phyloP scores from a whole-genome alignment of 2,113 vertebrate species.

The Rhombomys opimus region DNA sequence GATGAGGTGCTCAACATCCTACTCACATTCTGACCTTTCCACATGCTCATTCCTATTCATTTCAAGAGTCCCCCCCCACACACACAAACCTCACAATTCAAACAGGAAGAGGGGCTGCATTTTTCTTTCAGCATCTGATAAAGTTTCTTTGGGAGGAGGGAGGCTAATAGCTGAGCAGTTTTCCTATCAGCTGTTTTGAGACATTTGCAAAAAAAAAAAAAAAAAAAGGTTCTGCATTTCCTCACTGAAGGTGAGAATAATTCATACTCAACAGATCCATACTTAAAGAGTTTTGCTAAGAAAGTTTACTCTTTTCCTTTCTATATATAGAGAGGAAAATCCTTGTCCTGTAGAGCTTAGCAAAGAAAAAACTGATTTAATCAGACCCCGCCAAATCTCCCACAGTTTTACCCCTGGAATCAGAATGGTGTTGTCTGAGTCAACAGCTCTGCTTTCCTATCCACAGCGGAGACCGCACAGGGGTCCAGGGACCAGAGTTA shows the following conservation, averaged over 20 bases:
- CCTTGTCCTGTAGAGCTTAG: not conserved
- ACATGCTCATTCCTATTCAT: not conserved
- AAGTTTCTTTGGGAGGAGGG: not conserved
- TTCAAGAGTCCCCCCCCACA: not conserved
- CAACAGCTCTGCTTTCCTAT: not conserved
- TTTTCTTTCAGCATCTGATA: not conserved
- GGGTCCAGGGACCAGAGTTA: not conserved
- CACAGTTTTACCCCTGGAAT: not conserved
- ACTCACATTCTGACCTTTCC: not conserved
- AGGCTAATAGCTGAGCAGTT: not conserved
- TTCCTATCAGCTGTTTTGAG: not conserved
- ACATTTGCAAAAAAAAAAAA: constrained; percentile 19
- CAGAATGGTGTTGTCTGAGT: not conserved
- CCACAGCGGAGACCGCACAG: not conserved
- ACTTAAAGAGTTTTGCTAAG: not conserved
- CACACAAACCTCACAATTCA: too few relatives aligned
- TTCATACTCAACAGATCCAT: not conserved
- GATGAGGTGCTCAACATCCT: not conserved
- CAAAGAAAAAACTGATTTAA: not conserved
- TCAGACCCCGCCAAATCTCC: not conserved
- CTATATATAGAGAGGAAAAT: not conserved
- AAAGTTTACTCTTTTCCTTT: not conserved
- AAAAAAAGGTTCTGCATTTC: not conserved
- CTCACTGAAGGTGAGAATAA: not conserved
- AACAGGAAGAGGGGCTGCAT: not conserved